phyloP scores from a whole-genome alignment of 2,888 invertebrate genomes.

The Lasius fuliginosus region DNA sequence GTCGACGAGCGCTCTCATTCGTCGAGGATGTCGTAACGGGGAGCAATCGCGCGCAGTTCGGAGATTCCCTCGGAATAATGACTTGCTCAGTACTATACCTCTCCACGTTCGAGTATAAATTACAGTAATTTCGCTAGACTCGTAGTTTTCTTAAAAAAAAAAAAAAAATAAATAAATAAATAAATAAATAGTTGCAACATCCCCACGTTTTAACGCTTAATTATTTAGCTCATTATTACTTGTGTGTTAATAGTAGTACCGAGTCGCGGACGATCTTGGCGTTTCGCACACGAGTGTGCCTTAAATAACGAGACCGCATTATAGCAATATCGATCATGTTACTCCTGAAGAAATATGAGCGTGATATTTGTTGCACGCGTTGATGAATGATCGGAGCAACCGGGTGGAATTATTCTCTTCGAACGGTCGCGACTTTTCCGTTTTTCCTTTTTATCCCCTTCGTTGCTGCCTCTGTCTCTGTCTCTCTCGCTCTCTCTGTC shows the following conservation, averaged over 20 bases:
- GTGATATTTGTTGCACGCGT: constrained; percentile 38
- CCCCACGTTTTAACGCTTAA: background rate
- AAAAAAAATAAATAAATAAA: no score
- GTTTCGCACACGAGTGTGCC: background rate
- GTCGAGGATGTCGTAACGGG: constrained; percentile 48
- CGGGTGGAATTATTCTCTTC: constrained; percentile 27
- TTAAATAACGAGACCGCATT: constrained; percentile 23
- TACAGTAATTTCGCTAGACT: background rate
- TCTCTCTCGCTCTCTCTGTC: constrained; percentile 12
- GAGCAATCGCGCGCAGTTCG: constrained; percentile 32
- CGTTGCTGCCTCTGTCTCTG: background rate
- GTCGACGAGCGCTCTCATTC: constrained; percentile 52
- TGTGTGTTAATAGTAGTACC: background rate
- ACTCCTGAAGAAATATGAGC: constrained; percentile 49
- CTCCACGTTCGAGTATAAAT: background rate
- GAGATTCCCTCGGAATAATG: constrained; percentile 46
- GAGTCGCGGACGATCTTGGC: constrained; percentile 27
- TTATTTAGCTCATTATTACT: constrained; percentile 31
- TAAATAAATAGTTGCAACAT: background rate
- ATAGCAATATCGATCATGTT: constrained; percentile 38
- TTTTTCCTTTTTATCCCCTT: constrained; percentile 31
- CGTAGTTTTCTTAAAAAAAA: background rate
- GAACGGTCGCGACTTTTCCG: constrained; percentile 48
- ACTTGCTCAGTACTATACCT: constrained; percentile 32
- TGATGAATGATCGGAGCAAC: constrained; percentile 44